phyloP scores from a whole-genome alignment of 2,113 vertebrate species.

The Columba livia region DNA sequence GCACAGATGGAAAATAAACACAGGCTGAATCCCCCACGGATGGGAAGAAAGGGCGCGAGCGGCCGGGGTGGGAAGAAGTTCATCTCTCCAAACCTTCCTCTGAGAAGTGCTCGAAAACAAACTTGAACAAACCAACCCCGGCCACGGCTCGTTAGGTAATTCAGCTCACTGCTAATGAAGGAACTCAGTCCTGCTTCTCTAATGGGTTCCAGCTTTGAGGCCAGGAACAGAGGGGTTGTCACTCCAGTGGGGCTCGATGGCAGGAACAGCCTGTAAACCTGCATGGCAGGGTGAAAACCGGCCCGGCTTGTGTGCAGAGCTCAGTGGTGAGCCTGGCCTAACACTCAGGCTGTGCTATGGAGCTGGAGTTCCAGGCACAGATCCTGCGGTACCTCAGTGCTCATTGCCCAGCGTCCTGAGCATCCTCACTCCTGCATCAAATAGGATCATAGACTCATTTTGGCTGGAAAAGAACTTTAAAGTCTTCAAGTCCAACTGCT shows the following conservation, averaged over 20 bases:
- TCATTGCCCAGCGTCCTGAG: not conserved
- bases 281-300: not conserved
- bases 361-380: accelerated
- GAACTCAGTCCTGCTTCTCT: too few relatives aligned
- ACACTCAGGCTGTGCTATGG: not conserved
- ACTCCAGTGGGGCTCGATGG: accelerated
- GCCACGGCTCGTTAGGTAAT: not conserved
- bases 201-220: not conserved
- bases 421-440: not conserved
- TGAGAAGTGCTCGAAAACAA: not conserved
- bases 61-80: not conserved
- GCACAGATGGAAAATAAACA: not conserved
- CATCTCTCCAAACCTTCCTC: not conserved
- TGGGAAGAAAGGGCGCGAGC: not conserved
- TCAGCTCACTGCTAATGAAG: too few relatives aligned
- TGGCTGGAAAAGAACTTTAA: too few relatives aligned
- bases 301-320: not conserved
- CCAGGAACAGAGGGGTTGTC: not conserved
- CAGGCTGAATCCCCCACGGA: accelerated
- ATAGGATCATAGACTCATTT: too few relatives aligned
- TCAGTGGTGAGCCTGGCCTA: not conserved
- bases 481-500: too few relatives aligned
- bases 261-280: not conserved
- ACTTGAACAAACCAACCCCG: not conserved
- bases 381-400: not conserved